A percentile compares a stretch with the other conserved stretches of the same genome.
phyloP scores from a whole-genome alignment of 2,888 invertebrate genomes.

The Seira musarum region DNA sequence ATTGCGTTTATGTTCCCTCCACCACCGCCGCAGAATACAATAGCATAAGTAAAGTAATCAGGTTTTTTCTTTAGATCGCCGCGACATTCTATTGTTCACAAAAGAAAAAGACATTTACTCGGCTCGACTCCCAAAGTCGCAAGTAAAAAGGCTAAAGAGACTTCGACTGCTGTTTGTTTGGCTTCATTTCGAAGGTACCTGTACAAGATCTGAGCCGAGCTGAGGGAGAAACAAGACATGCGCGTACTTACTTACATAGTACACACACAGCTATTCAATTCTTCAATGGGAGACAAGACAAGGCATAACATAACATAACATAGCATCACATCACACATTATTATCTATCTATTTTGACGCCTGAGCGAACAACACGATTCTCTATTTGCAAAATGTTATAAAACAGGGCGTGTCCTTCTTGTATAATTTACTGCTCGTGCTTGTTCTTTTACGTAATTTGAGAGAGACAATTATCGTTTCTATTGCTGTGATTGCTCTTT shows the following conservation, averaged over 20 bases:
- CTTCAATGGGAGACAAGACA: no score
- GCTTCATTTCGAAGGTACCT: slow-evolving; percentile 1
- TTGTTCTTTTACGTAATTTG: slow-evolving; percentile 12
- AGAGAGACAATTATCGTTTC: slow-evolving; percentile 6
- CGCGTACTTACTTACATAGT: no score
- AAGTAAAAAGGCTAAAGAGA: no score
- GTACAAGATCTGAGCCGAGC: no score
- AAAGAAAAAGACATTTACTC: no score
- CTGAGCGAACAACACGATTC: slow-evolving; percentile 10
- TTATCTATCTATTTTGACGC: slow-evolving; percentile 15
- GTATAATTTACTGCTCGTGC: slow-evolving; percentile 15
- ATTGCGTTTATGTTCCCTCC: neutral
- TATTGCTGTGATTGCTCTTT: neutral
- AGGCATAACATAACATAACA: no score
- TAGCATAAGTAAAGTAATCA: neutral
- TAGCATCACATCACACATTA: no score
- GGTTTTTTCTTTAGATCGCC: slow-evolving; percentile 15
- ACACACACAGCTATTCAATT: no score
- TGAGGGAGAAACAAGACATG: no score
- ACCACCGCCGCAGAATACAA: neutral
- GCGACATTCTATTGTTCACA: slow-evolving; percentile 11
- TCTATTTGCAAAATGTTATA: slow-evolving; percentile 5
- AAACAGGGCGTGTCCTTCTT: slow-evolving; percentile 13
- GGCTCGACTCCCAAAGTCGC: no score
- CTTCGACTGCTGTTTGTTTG: no score